phyloP scores from a whole-genome alignment of 2,888 invertebrate species.

The Thecophora atra region DNA sequence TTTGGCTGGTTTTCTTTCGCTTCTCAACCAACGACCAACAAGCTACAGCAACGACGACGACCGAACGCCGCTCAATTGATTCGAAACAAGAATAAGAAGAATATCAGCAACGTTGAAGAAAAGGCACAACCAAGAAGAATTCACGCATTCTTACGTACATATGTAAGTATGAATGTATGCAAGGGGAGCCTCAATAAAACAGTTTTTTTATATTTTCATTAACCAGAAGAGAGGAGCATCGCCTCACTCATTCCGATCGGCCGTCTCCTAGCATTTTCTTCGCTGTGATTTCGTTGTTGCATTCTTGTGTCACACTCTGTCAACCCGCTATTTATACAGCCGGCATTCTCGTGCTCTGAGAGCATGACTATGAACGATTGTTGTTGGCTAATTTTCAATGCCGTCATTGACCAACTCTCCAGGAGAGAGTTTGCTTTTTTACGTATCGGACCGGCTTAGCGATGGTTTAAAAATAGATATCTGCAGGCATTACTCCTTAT shows the following conservation, averaged over 20 bases:
- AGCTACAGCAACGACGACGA: constrained; percentile 20
- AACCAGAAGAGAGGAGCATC: not conserved
- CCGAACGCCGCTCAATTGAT: constrained; percentile 24
- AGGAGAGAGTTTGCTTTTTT: too few relatives aligned
- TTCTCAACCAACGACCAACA: constrained; percentile 7
- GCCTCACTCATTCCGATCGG: not conserved
- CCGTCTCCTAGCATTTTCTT: not conserved
- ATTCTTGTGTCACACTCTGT: not conserved
- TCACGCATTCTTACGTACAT: not conserved
- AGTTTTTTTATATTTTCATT: not conserved
- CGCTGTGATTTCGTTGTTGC: not conserved
- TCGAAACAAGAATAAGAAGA: constrained; percentile 8
- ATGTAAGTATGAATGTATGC: too few relatives aligned
- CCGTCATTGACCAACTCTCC: too few relatives aligned
- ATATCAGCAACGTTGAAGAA: constrained; percentile 5
- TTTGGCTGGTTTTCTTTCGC: not conserved
- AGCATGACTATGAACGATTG: not conserved
- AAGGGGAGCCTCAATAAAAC: not conserved
- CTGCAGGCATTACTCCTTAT: too few relatives aligned
- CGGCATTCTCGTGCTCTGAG: not conserved
- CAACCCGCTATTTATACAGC: not conserved
- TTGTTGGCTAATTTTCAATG: not conserved
- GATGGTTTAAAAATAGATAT: too few relatives aligned
- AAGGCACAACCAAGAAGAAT: not conserved
- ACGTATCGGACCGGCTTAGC: too few relatives aligned